phyloP scores from a whole-genome alignment of 2,797 vertebrate genomes.

The Sibirionetta formosa region DNA sequence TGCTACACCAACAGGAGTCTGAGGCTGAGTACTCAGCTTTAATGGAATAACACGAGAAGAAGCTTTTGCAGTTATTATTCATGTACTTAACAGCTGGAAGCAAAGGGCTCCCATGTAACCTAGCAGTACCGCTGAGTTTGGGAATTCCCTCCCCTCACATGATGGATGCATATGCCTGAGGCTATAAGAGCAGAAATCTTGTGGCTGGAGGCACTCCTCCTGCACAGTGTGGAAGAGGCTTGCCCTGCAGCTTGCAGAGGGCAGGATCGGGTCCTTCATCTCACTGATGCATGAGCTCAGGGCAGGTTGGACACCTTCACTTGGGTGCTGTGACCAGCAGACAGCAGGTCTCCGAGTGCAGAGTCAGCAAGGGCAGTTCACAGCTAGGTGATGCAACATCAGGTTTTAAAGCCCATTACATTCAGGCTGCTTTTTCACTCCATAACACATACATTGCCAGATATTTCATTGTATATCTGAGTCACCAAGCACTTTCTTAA shows the following conservation, averaged over 20 bases:
- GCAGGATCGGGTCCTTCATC: fast-evolving
- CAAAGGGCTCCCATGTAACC: neutral
- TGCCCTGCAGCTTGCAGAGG: neutral
- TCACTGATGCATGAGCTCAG: fast-evolving
- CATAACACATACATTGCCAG: neutral
- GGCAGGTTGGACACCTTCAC: neutral
- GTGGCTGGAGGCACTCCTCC: neutral
- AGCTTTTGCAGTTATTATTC: neutral
- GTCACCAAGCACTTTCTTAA: neutral
- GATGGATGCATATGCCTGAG: neutral
- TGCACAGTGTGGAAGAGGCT: neutral
- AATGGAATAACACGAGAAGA: neutral
- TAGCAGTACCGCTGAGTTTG: neutral
- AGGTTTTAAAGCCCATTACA: neutral
- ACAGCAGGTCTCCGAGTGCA: neutral
- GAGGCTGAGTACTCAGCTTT: neutral
- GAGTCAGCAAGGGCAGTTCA: neutral
- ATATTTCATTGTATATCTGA: neutral
- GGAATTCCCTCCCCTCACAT: neutral
- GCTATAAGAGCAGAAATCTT: neutral
- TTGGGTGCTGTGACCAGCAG: fast-evolving
- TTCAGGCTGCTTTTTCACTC: neutral
- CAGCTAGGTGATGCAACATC: neutral
- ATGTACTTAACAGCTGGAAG: neutral
- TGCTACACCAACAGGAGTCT: neutral